phyloP scores from a whole-genome alignment of 2,113 vertebrate genomes.

The Philantomba maxwellii region DNA sequence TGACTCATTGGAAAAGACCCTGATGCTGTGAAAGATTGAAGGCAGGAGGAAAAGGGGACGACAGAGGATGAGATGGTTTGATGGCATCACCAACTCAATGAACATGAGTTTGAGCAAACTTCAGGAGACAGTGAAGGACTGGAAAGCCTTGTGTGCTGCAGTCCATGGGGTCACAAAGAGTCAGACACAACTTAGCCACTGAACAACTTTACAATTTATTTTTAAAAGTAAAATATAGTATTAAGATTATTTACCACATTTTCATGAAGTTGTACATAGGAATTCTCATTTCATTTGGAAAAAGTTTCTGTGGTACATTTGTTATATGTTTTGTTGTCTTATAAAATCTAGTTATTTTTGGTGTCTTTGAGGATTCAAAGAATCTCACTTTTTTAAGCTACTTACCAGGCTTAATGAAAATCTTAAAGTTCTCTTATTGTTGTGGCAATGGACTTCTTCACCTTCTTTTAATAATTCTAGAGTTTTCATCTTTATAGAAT shows the following conservation, averaged over 20 bases:
- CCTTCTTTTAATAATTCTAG: not conserved
- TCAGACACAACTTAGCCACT: not conserved
- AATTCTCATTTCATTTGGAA: not conserved
- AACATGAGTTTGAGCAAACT: not conserved
- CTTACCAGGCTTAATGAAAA: not conserved
- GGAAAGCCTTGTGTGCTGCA: not conserved
- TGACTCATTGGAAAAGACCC: not conserved
- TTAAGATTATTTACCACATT: conserved; percentile 3
- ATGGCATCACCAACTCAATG: not conserved
- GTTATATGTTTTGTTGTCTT: not conserved
- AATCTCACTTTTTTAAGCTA: not conserved
- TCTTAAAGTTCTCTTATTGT: not conserved
- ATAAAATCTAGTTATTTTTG: not conserved
- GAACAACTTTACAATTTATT: not conserved
- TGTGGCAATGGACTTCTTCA: not conserved
- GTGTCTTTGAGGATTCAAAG: not conserved
- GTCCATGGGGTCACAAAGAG: not conserved
- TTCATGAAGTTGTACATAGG: not conserved
- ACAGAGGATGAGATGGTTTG: not conserved
- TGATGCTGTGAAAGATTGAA: not conserved
- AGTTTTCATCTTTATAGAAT: not conserved
- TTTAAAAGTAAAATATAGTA: not conserved
- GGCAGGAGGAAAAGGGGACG: not conserved
- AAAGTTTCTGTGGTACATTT: not conserved
- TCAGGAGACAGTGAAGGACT: not conserved